Percentiles rank a stretch among this genome's conserved stretches.
Conservation (phyloP, 1,140 invertebrate genomes). For the Mamestra configurata region DNA sequence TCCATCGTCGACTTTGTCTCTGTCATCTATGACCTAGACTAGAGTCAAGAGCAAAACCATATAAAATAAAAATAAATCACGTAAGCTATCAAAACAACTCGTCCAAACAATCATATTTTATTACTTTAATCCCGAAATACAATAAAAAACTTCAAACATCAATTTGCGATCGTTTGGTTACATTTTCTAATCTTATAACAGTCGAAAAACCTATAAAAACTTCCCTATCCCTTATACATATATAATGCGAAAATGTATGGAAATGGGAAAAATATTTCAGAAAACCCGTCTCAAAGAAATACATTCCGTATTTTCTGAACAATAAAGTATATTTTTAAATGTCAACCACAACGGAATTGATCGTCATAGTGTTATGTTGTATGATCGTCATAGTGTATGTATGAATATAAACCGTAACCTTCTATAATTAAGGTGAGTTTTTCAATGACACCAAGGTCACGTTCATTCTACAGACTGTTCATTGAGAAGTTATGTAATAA, state of each 20-base stretch:
- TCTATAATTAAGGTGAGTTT: not conserved
- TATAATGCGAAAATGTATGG: constrained; percentile 7
- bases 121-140: not conserved
- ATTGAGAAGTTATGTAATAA: not conserved
- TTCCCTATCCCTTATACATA: not conserved
- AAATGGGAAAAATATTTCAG: not conserved
- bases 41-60: too few species aligned
- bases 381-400: too few species aligned
- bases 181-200: not conserved
- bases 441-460: not conserved
- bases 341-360: not conserved
- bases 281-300: not conserved
- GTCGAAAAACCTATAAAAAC: constrained; percentile 14
- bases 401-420: not conserved
- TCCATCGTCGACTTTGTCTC: too few species aligned
- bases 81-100: too few species aligned
- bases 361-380: not conserved
- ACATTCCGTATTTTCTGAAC: not conserved
- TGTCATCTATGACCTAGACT: too few species aligned
- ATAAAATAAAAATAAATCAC: too few species aligned
- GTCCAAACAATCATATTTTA: not conserved
- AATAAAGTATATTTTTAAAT: not conserved
- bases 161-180: not conserved
- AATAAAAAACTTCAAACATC: not conserved
- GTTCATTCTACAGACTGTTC: not conserved